Evolutionary conservation across 2,888 invertebrate genomes (phyloP), one percentile per base, ranked within the genome.

Genomic region (Dasypolia templi): DNA sequence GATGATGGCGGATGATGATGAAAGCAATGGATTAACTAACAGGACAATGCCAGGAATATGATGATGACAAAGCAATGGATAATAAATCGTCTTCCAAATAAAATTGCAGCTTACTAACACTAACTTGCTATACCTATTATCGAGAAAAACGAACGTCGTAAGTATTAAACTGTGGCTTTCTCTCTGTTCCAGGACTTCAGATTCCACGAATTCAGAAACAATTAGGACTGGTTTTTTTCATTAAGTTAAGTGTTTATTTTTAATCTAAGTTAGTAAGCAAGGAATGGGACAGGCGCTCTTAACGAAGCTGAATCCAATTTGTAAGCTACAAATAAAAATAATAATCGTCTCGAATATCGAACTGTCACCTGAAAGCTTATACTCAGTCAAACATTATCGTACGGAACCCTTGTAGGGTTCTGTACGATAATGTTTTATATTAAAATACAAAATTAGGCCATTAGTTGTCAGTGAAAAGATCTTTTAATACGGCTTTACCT

Each of bases 181-280:
- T 70, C 51, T 29, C 17, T 29, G 17, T 4, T 51, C 2, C 72
- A 70, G 69, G 69, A 70, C n/a, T 51, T 70, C 46, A 71, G 69
- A 71, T 70, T 72, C 29, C 49, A 70, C n/a, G 69, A 70, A 29
- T 29, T 0, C 29, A 49, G 12, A n/a, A 35, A 32, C 19, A 19
- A 14, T 17, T n/a, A n/a, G 11, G 2, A 32, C 12, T 42, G 0
- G 19, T 62, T 9, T 29, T 44, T 29, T 63, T 44, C 14, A 59
- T 59, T 59, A 35, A 7, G 14, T 7, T 22, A 58, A 6, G 12
- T 3, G n/a, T 2, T 3, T 59, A 12, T n/a, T 51, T 58, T n/a
- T 59, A 26, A 49, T n/a, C 7, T 59, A 35, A 26, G 9, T 35
- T n/a, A n/a, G 9, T 56, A 35, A 56, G 1, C 14, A 61, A 12